Evolutionary conservation across 2,797 vertebrate genomes (phyloP).

Genomic region (Tenualosa thibaudeaui): DNA sequence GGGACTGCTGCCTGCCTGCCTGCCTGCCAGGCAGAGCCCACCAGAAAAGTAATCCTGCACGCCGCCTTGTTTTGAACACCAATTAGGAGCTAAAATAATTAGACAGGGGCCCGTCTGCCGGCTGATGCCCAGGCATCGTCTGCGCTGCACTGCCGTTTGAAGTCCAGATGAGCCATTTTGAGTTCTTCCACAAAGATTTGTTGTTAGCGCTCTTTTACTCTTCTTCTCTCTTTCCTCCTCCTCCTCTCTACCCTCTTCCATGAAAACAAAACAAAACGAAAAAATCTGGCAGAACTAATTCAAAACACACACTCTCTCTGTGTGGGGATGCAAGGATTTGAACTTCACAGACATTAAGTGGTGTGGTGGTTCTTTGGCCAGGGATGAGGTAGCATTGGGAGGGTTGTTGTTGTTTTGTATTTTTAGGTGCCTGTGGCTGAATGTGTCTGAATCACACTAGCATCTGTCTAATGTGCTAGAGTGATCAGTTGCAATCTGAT

Average conservation of each 20-base stretch:
- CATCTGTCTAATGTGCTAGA: not conserved
- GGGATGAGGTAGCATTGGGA: not conserved
- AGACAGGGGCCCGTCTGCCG: slow-evolving; percentile 43
- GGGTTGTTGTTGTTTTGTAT: not conserved
- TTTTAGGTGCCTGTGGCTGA: not conserved
- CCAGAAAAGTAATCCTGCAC: not conserved
- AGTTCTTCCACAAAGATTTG: slow-evolving; percentile 45
- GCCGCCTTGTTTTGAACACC: slow-evolving; percentile 42
- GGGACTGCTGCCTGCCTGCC: not conserved
- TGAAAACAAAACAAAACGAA: not conserved
- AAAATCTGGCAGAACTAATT: slow-evolving; percentile 46
- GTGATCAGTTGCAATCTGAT: not conserved
- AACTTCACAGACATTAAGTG: not conserved
- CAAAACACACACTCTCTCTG: slow-evolving; percentile 33
- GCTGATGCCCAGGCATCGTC: slow-evolving; percentile 35
- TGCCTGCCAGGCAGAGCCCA: not conserved
- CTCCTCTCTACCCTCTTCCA: not conserved
- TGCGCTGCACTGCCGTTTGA: slow-evolving; percentile 36
- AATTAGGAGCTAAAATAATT: slow-evolving; percentile 51
- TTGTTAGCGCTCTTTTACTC: slow-evolving; percentile 34
- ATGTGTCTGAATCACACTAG: not conserved
- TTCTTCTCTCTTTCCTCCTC: not conserved
- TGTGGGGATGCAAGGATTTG: not conserved
- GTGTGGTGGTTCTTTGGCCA: not conserved
- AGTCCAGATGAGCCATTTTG: slow-evolving; percentile 50